These are phyloP conservation scores for Yponomeuta evonymella DNA, from an alignment of 2,888 invertebrate genomes.

Conservation along the genomic window DNA sequence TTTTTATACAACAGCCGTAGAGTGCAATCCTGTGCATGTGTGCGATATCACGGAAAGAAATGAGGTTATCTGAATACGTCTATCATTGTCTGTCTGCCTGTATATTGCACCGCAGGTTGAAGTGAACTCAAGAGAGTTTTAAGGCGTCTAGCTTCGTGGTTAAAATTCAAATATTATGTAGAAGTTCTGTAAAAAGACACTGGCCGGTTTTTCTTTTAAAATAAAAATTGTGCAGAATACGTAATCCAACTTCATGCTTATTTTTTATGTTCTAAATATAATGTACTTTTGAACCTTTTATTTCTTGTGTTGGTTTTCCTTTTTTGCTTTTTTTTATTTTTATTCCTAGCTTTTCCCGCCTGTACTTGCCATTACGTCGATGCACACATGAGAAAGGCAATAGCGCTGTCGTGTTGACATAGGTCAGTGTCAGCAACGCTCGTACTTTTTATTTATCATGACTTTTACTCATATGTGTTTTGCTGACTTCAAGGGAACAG, in stretches of 20 bases:
- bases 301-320: not conserved
- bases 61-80: constrained; percentile 71
- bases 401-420: not conserved
- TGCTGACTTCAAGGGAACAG: not conserved
- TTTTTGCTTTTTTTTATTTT: not conserved
- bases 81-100: constrained; percentile 60
- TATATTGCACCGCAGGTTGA: not conserved
- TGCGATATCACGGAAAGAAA: constrained; percentile 68
- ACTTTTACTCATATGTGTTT: not conserved
- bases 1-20: not conserved
- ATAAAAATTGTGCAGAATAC: no score
- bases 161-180: not conserved
- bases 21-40: constrained; percentile 22
- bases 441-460: not conserved
- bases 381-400: not conserved
- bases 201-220: not conserved
- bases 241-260: no score
- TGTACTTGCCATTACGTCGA: not conserved
- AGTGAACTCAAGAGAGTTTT: not conserved
- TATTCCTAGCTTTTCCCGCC: not conserved
- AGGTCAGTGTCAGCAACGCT: not conserved
- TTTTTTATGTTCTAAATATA: not conserved
- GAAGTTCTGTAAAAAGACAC: not conserved
- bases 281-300: not conserved
- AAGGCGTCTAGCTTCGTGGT: not conserved